Evolutionary conservation across 2,113 vertebrate species (phyloP).

Genomic region (Ranitomeya imitator): DNA sequence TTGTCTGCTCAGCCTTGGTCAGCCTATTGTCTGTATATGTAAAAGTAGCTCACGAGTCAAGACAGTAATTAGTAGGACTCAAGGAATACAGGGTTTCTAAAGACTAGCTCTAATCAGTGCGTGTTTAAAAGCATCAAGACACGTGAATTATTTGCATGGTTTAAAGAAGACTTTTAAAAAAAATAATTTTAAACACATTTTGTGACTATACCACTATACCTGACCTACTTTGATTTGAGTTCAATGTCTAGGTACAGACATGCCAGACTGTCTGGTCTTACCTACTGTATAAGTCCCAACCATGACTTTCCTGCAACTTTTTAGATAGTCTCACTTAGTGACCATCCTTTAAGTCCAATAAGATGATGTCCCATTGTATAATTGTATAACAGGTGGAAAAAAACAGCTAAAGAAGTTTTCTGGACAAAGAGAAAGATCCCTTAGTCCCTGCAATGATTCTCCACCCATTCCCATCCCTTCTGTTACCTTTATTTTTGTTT

Average conservation of each 20-base stretch:
- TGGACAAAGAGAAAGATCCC: too few species aligned
- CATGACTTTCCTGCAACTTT: not conserved
- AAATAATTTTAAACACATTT: not conserved
- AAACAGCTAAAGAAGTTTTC: not conserved
- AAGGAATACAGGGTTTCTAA: slow-evolving; percentile 13
- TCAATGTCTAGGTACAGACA: not conserved
- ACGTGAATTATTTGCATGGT: not conserved
- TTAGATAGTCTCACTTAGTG: not conserved
- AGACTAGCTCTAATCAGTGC: not conserved
- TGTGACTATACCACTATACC: not conserved
- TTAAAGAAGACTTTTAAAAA: not conserved
- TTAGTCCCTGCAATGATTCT: too few species aligned
- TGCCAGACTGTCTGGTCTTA: not conserved
- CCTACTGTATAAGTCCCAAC: too few species aligned
- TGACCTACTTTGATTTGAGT: not conserved
- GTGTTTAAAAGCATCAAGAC: not conserved
- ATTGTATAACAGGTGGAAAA: too few species aligned
- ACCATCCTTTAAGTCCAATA: not conserved
- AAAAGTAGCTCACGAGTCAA: slow-evolving; percentile 10
- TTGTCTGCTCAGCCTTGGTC: slow-evolving; percentile 5
- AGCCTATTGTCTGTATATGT: slow-evolving; percentile 21
- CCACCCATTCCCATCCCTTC: too few species aligned
- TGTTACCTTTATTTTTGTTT: too few species aligned
- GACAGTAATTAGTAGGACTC: slow-evolving; percentile 26
- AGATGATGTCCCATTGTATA: too few species aligned